These are phyloP conservation scores for Aphodius granarius DNA, from an alignment of 2,888 invertebrate genomes.

Conservation along the genomic window DNA sequence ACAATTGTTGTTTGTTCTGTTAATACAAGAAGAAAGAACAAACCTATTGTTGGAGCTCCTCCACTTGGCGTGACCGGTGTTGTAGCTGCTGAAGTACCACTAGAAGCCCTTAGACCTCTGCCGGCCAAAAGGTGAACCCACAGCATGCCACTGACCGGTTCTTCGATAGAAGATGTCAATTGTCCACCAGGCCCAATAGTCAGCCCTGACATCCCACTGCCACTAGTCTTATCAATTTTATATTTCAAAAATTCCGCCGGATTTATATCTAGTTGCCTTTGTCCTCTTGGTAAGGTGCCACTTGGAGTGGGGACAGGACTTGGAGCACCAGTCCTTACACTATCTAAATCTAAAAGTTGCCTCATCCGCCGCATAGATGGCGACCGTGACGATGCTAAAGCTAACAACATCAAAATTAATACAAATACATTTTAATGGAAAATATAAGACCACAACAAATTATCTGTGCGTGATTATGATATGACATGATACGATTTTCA, in stretches of 20 bases:
- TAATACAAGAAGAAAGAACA: not conserved
- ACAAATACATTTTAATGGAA: constrained; percentile 18
- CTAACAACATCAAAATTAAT: constrained; percentile 34
- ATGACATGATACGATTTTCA: constrained; percentile 7
- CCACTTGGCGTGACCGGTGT: constrained; percentile 69
- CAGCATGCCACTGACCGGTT: constrained; percentile 79
- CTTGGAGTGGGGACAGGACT: constrained; percentile 79
- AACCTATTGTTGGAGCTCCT: constrained; percentile 52
- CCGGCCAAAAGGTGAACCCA: constrained; percentile 91
- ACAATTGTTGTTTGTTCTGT: too few species aligned
- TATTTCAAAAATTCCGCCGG: constrained; percentile 92
- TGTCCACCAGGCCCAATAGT: constrained; percentile 27
- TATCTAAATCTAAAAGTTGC: constrained; percentile 75
- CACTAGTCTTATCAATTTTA: constrained; percentile 78
- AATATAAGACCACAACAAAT: not conserved
- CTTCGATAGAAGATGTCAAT: constrained; percentile 44
- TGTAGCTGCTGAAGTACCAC: constrained; percentile 69
- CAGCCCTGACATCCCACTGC: constrained; percentile 28
- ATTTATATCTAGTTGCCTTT: constrained; percentile 83
- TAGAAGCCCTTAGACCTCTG: constrained; percentile 77
- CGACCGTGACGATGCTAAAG: constrained; percentile 58
- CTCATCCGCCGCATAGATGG: constrained; percentile 81
- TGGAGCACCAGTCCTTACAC: constrained; percentile 57
- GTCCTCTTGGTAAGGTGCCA: constrained; percentile 73
- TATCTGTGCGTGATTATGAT: constrained; percentile 2